These are phyloP conservation scores for Semnornis frantzii DNA, from an alignment of 2,113 vertebrate species.

Conservation along the genomic window DNA sequence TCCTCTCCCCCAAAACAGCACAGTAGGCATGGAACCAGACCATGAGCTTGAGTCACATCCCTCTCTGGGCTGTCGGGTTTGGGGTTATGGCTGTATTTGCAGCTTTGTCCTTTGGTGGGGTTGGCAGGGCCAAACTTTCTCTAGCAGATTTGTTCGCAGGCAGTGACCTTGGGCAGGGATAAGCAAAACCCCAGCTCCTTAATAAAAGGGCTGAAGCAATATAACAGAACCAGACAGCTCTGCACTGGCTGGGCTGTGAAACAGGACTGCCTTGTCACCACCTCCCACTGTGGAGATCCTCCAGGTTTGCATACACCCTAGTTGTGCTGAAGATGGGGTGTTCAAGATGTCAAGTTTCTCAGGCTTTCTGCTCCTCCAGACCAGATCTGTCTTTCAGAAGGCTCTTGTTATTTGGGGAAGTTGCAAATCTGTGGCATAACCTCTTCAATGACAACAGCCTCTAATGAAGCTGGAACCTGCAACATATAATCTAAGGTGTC, in stretches of 20 bases:
- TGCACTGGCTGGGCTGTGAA: not conserved
- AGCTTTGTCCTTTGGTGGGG: not conserved
- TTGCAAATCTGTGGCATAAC: not conserved
- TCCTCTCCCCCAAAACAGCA: not conserved
- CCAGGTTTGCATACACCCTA: not conserved
- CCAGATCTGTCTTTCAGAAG: not conserved
- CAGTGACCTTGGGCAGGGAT: not conserved
- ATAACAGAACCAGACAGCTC: not conserved
- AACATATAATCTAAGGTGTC: conserved; percentile 4
- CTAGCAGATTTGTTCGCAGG: not conserved
- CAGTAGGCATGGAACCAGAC: not conserved
- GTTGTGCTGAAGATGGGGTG: not conserved
- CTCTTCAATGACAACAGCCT: not conserved
- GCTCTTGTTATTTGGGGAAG: not conserved
- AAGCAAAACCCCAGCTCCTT: not conserved
- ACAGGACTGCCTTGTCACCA: not conserved
- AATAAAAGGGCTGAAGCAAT: not conserved
- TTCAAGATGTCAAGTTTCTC: not conserved
- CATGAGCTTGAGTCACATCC: not conserved
- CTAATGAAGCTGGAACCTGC: conserved; percentile 1
- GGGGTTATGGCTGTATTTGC: not conserved
- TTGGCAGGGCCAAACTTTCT: not conserved
- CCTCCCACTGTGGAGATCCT: not conserved
- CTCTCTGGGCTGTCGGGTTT: not conserved
- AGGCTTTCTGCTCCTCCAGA: not conserved